A percentile compares a stretch with the other conserved stretches of the same genome.
phyloP scores from a whole-genome alignment of 1,140 invertebrate species.

The Euwallacea similis region DNA sequence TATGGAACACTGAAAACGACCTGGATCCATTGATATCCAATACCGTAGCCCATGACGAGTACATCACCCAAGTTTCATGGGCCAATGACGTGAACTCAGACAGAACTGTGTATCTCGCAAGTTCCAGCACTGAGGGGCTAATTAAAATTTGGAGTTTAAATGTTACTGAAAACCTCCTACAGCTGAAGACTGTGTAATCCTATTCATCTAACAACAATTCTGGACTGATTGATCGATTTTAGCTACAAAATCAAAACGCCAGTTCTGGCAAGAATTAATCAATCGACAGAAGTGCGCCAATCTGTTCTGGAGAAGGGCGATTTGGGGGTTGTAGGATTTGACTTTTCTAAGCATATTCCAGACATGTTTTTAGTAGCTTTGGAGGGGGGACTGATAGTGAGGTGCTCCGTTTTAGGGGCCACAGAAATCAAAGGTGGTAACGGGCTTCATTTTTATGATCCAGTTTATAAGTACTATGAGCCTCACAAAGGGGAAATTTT shows the following conservation, averaged over 20 bases:
- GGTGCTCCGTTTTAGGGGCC: slow-evolving; percentile 48
- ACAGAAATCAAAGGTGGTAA: slow-evolving; percentile 40
- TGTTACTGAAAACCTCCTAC: slow-evolving; percentile 28
- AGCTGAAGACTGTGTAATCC: slow-evolving; percentile 43
- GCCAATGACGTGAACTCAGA: slow-evolving; percentile 42
- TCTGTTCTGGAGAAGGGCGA: slow-evolving; percentile 41
- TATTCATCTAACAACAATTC: neutral
- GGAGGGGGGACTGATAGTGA: slow-evolving; percentile 49
- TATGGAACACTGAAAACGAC: slow-evolving; percentile 51
- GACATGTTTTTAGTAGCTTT: slow-evolving; percentile 51
- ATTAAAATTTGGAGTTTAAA: slow-evolving; percentile 49
- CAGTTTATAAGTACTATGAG: slow-evolving; percentile 49
- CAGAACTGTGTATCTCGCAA: slow-evolving; percentile 44
- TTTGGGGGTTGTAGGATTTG: slow-evolving; percentile 48
- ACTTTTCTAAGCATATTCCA: slow-evolving; percentile 48
- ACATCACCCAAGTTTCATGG: slow-evolving; percentile 48
- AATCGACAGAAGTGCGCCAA: slow-evolving; percentile 31
- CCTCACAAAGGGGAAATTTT: slow-evolving; percentile 49
- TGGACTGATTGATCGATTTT: slow-evolving; percentile 12
- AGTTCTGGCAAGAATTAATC: slow-evolving; percentile 38
- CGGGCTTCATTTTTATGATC: slow-evolving; percentile 41
- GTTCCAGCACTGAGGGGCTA: slow-evolving; percentile 48
- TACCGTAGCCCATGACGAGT: slow-evolving; percentile 44
- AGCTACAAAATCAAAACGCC: slow-evolving; percentile 48
- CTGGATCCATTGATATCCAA: slow-evolving; percentile 43